Base-by-base conservation (phyloP, 53 echinoderm and acorn worm genomes). In the Apostichopus leukothele region DNA sequence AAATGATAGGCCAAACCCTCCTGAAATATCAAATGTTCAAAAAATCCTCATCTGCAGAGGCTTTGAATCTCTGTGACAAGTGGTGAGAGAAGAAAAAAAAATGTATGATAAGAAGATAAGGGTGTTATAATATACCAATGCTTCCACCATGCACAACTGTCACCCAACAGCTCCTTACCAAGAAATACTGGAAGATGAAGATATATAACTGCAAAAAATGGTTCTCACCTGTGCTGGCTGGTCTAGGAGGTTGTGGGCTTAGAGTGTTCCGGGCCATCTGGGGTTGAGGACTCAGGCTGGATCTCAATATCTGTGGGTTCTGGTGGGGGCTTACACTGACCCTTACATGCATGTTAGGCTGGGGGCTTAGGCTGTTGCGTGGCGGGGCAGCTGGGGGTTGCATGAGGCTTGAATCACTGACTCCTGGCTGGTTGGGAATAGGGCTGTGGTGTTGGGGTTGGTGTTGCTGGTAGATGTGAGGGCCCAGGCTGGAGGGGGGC, bases 211-310 rank as follows among this genome's bases (percentile, higher is more conserved):
- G 39, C 39, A 39, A 39, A 19, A 19, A 57, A 71, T 71, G 71
- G 71, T 39, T 76, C 75, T 91, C 89, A 97, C 97, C 97, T 95
- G 97, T 97, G 89, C 95, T 95, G 90, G 95, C 95, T 80, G 97
- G 97, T 83, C 97, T 92, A 76, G 97, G 97, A 27, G 97, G 97
- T 71, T 95, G 94, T 22, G 97, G 97, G 57, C 95, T 95, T 53
- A 97, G 90, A 25, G 93, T 92, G 73, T 93, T 94, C 88, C 97
- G 88, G 55, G 83, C 89, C 92, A 97, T 91, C 90, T 95, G 95
- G 25, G 97, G 97, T 90, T 97, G 97, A 25, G 97, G 97, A 67
- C 97, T 97, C 27, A 95, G 90, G 78, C 97, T 97, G 80, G 93
- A 95, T 78, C 97, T 89, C 95, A 95, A 91, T 84, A 90, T 91